Evolutionary conservation across 2,888 invertebrate genomes (phyloP).

Genomic region (Chrysina gloriosa): DNA sequence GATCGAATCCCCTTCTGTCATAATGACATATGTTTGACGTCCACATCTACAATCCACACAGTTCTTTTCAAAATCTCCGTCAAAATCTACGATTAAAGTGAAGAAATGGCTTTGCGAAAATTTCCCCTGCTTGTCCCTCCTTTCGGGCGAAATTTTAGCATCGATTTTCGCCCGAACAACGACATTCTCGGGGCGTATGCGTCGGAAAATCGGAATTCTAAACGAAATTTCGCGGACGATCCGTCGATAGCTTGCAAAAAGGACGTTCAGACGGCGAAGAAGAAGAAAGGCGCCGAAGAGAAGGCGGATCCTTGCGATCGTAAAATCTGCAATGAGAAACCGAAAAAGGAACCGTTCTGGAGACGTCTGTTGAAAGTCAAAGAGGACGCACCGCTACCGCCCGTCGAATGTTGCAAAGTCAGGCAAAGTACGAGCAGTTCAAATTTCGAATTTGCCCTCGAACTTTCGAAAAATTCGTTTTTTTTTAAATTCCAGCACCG

Average conservation of each 20-base stretch:
- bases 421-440: slow-evolving; percentile 3
- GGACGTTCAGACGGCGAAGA: slow-evolving; percentile 23
- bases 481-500: not conserved
- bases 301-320: slow-evolving; percentile 36
- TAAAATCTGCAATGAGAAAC: slow-evolving; percentile 42
- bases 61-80: too few relatives aligned
- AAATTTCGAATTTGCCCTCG: not conserved
- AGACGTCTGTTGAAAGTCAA: slow-evolving; percentile 33
- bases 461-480: not conserved
- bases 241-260: slow-evolving; percentile 28
- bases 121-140: not conserved
- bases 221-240: not conserved
- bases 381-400: slow-evolving; percentile 34
- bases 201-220: not conserved
- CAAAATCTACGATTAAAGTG: not conserved
- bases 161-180: too few relatives aligned
- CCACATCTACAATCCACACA: too few relatives aligned
- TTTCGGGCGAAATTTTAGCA: not conserved
- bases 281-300: not conserved
- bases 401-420: slow-evolving; percentile 41
- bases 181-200: too few relatives aligned
- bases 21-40: too few relatives aligned
- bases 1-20: too few relatives aligned
- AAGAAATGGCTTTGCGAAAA: slow-evolving; percentile 21
- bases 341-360: slow-evolving; percentile 44